Base-by-base conservation (phyloP, 2,113 vertebrate genomes). In the Rhea americana region DNA sequence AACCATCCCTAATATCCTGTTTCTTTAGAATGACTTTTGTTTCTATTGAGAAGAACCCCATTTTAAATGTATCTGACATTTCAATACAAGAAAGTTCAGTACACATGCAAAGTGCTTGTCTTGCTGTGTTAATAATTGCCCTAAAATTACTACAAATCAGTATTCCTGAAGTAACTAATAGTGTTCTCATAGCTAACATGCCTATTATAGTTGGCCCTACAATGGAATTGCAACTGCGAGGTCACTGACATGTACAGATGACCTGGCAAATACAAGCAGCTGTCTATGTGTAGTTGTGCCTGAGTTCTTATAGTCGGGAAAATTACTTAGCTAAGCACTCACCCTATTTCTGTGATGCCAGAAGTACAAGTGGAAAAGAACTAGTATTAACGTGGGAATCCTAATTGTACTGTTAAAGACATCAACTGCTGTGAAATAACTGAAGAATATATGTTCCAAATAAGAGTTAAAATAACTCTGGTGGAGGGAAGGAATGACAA, bases 391-490 rank as follows among this genome's bases (percentile, higher is more conserved):
- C n/a, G 39, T 47, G 72, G n/a, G n/a, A 91, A 51, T 19, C 47
- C 21, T 72, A 61, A 76, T 45, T 43, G n/a, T 91, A 59, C 68
- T 45, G 59, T 87, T 91, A 43, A 82, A 90, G 72, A 74, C 19
- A 5, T 19, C 56, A 87, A 26, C 45, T 90, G 28, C 65, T 87
- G 28, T 78, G 89, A 93, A 93, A 63, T 68, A 65, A 13, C 43
- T 80, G 63, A 67, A 66, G 22, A 67, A 67, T 68, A 67, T 68
- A 83, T 74, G n/a, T 95, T 91, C 76, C 37, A 83, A 85, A 87
- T 59, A 51, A n/a, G 53, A 90, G 21, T 85, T 93, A 4, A 82
- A 93, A 71, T 83, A 61, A 9, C 35, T 82, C 26, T 41, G 37
- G 5, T 87, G 74, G 55, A 77, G 7, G 18, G 68, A 73, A 37